Evolutionary conservation across 2,113 vertebrate genomes (phyloP), one percentile per base, ranked within the genome.

Genomic region (Otolemur garnettii): DNA sequence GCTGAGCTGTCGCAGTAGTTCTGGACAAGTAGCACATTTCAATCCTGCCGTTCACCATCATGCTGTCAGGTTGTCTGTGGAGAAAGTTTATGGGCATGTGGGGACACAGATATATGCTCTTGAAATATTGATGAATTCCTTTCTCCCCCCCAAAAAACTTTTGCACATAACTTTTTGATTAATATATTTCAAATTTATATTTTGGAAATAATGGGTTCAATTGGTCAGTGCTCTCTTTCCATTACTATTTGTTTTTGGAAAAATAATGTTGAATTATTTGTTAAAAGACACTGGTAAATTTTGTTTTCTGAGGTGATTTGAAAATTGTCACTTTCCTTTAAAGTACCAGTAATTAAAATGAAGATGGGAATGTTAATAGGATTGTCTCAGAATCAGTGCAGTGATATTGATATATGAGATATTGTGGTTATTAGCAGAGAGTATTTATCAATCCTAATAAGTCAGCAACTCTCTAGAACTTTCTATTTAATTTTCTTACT

Each of bases 41-140:
- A 22, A 35, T 83, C 59, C 91, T 83, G 69, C 69, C 68, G 77
- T 78, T 94, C 19, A 2, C 13, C 2, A 87, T 0, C 0, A 33
- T 11, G 57, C 22, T 57, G 64, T 74, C 0, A 19, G 7, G 30
- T 69, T 64, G 78, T 22, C 82, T 50, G 6, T 26, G 0, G 57
- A 42, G 79, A n/a, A 4, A 10, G 66, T 78, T 93, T 78, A 21
- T 93, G 91, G 92, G 91, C 91, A 60, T 62, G 55, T 50, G 57
- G 24, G 64, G 75, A 50, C 14, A 42, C 0, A 10, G 2, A 2
- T 6, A n/a, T 26, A 24, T 22, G 21, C 35, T 77, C 79, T 72
- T 64, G 50, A 93, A 90, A 62, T 86, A 85, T 60, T 88, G 45
- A 17, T 81, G 68, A 30, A 50, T 94, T 97, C 74, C 82, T 93